phyloP scores from a whole-genome alignment of 2,888 invertebrate genomes.

The Heterodera filipjevi region DNA sequence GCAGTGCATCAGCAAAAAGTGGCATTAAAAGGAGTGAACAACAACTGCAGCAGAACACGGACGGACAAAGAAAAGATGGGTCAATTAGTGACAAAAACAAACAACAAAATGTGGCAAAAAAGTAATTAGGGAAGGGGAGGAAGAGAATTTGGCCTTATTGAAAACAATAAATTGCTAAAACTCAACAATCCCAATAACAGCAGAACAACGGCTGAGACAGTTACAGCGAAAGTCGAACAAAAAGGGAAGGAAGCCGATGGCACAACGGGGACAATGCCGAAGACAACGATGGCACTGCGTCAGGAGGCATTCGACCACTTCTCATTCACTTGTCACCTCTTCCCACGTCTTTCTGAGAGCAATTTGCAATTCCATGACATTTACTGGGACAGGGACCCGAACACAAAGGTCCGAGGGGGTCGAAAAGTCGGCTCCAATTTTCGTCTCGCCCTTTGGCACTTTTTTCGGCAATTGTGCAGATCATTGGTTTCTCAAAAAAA shows the following conservation, averaged over 20 bases:
- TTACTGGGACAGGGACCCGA: conserved; percentile 39
- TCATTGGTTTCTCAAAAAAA: no score
- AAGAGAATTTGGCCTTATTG: no score
- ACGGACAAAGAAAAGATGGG: not conserved
- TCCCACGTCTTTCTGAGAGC: conserved; percentile 44
- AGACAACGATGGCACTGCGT: not conserved
- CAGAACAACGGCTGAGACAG: not conserved
- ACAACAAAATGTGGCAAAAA: no score
- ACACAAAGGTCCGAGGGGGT: not conserved
- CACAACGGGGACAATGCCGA: not conserved
- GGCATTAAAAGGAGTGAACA: no score
- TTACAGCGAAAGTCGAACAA: not conserved
- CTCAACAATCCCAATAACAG: not conserved
- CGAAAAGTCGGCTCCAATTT: not conserved
- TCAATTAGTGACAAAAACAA: no score
- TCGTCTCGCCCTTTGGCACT: not conserved
- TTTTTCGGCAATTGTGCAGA: no score
- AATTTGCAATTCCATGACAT: conserved; percentile 46
- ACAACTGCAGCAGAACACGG: no score
- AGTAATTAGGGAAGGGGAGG: no score
- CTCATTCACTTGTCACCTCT: conserved; percentile 43
- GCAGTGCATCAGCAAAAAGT: no score
- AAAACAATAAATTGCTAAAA: not conserved
- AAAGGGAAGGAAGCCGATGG: not conserved
- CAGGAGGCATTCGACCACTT: conserved; percentile 25